Conservation (phyloP, 1,140 invertebrate genomes). For the Listronotus oregonensis region DNA sequence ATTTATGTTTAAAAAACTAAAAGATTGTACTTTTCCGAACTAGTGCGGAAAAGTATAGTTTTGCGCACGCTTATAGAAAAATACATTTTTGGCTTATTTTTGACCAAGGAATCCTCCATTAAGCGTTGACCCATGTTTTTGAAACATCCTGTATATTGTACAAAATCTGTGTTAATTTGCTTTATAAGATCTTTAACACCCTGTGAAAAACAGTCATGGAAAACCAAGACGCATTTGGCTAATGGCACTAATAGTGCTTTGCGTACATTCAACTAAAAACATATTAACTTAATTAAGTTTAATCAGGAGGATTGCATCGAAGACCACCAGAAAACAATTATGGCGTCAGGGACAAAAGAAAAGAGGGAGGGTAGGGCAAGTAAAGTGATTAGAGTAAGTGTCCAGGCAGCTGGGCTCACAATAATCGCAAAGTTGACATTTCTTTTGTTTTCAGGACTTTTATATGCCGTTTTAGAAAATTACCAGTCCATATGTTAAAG, state of each 20-base stretch:
- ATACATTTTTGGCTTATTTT: no score
- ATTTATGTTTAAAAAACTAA: no score
- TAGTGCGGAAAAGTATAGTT: no score
- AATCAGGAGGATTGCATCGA: constrained; percentile 37
- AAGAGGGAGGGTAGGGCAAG: constrained; percentile 16
- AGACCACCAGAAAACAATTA: constrained; percentile 38
- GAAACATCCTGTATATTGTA: no score
- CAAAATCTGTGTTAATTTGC: no score
- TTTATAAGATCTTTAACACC: background rate
- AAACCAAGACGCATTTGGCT: constrained; percentile 11
- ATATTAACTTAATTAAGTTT: constrained; percentile 36
- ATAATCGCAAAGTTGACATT: constrained; percentile 42
- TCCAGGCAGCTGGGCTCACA: constrained; percentile 24
- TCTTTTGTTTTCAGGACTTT: background rate
- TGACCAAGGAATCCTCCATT: no score
- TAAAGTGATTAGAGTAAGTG: constrained; percentile 36
- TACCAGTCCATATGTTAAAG: background rate
- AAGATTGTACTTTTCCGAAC: no score
- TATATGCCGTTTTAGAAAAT: background rate
- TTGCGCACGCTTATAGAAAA: no score
- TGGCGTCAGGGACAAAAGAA: constrained; percentile 14
- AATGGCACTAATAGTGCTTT: constrained; percentile 16
- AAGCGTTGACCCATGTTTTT: no score
- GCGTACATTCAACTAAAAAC: constrained; percentile 24
- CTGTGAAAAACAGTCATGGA: background rate